phyloP scores from a whole-genome alignment of 2,888 invertebrate species.

The Lycia hirtaria region DNA sequence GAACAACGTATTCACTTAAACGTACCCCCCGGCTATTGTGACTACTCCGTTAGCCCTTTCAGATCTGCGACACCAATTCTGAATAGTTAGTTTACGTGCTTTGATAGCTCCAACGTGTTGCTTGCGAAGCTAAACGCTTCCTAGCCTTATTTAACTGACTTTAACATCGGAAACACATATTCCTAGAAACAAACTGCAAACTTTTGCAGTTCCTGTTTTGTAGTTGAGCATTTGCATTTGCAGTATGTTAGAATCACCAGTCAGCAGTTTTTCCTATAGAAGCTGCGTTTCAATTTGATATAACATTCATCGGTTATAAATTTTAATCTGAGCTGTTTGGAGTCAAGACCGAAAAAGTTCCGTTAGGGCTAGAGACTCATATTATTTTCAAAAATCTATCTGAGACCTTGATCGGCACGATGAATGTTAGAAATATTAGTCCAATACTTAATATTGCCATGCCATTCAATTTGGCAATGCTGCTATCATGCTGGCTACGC shows the following conservation, averaged over 20 bases:
- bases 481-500: too few species aligned
- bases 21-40: conserved; percentile 53
- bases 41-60: conserved; percentile 60
- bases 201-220: conserved; percentile 40
- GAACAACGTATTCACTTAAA: conserved; percentile 63
- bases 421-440: too few species aligned
- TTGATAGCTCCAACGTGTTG: conserved; percentile 43
- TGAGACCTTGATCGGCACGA: too few species aligned
- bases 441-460: too few species aligned
- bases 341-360: too few species aligned
- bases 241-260: conserved; percentile 32
- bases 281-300: conserved; percentile 34
- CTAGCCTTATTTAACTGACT: conserved; percentile 37
- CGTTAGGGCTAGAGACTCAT: too few species aligned
- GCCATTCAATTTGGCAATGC: too few species aligned
- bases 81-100: conserved; percentile 47
- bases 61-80: conserved; percentile 58
- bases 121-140: conserved; percentile 31
- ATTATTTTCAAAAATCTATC: too few species aligned
- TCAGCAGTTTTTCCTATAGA: conserved; percentile 35
- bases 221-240: conserved; percentile 28
- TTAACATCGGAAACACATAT: conserved; percentile 40
- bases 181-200: conserved; percentile 39
- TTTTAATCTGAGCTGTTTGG: too few species aligned
- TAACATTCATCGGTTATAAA: too few species aligned